Evolutionary conservation across 2,797 vertebrate genomes (phyloP).

Genomic region (Harpagifer antarcticus): DNA sequence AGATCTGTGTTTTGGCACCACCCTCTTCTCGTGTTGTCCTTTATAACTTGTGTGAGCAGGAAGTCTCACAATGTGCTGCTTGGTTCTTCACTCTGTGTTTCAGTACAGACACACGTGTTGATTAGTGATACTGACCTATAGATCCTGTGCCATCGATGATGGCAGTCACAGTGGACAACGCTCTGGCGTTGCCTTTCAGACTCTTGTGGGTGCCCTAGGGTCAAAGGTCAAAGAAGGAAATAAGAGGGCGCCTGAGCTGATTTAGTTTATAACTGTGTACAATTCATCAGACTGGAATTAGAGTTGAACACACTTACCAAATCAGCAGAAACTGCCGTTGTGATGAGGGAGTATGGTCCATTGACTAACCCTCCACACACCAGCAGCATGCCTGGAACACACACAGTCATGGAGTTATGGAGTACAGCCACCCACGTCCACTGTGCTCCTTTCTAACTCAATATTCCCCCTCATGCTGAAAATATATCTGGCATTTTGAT

Average conservation of each 20-base stretch:
- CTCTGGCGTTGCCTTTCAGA: slow-evolving; percentile 92
- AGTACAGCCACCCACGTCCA: neutral
- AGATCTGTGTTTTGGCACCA: no score
- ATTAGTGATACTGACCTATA: slow-evolving; percentile 84
- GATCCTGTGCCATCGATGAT: slow-evolving; percentile 97
- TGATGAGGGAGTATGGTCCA: slow-evolving; percentile 95
- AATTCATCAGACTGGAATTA: neutral
- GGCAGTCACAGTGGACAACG: slow-evolving; percentile 93
- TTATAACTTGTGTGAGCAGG: no score
- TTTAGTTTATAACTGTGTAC: neutral
- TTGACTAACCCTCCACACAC: slow-evolving; percentile 93
- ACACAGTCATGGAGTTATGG: neutral
- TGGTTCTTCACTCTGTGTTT: neutral
- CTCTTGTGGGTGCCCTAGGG: slow-evolving; percentile 93
- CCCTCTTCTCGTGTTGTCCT: no score
- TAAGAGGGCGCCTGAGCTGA: neutral
- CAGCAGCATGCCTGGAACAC: slow-evolving; percentile 89
- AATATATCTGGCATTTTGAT: neutral
- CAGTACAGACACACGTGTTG: neutral
- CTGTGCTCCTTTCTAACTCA: neutral
- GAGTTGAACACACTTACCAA: slow-evolving; percentile 84
- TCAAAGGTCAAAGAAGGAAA: slow-evolving; percentile 12
- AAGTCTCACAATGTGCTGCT: neutral
- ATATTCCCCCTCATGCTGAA: neutral
- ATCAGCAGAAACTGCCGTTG: slow-evolving; percentile 95